Conservation (phyloP, 2,888 invertebrate genomes). For the Mythimna albipuncta region DNA sequence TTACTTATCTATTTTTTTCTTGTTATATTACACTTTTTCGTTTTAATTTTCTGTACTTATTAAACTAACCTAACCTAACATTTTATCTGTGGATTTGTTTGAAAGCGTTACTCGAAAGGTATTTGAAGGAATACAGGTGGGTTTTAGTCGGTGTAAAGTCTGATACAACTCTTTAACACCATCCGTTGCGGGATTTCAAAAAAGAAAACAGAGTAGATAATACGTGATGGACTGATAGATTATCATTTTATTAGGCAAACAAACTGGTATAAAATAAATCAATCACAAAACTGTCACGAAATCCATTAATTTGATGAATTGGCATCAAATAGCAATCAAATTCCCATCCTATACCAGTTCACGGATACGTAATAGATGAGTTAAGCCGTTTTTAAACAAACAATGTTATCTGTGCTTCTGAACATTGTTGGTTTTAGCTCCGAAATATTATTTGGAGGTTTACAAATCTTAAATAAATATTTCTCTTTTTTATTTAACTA, state of each 20-base stretch:
- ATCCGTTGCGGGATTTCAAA: too few relatives aligned
- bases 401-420: constrained; percentile 16
- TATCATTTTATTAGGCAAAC: background rate
- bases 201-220: background rate
- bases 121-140: too few relatives aligned
- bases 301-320: background rate
- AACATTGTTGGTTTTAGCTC: constrained; percentile 24
- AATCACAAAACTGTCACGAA: constrained; percentile 7
- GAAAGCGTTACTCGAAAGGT: too few relatives aligned
- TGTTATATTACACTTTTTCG: too few relatives aligned
- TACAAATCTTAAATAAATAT: background rate
- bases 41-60: too few relatives aligned
- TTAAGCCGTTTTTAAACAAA: constrained; percentile 45
- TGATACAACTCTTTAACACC: too few relatives aligned
- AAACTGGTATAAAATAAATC: background rate
- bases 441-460: background rate
- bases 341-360: background rate
- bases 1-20: too few relatives aligned
- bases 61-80: too few relatives aligned
- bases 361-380: constrained; percentile 32
- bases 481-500: background rate
- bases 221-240: background rate
- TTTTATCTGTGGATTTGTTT: too few relatives aligned
- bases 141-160: too few relatives aligned
- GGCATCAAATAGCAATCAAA: constrained; percentile 10